Conservation (phyloP, 2,797 vertebrate species). For the Sternarchorhynchus goeldii region DNA sequence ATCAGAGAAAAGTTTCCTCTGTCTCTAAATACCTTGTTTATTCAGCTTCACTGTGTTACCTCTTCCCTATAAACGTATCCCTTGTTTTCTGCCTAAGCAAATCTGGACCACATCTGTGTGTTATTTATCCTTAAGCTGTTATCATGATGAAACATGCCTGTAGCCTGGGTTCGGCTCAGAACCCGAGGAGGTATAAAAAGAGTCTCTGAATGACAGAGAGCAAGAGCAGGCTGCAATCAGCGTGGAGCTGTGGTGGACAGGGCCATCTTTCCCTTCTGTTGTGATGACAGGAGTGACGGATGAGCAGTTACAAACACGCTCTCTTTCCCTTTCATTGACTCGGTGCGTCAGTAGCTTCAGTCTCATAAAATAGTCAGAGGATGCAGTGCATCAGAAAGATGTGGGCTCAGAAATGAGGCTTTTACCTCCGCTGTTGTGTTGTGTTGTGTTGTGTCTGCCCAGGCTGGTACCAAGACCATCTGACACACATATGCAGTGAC, state of each 20-base stretch:
- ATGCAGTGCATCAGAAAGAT: slow-evolving; percentile 4
- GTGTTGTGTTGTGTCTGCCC: not conserved
- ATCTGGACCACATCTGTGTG: slow-evolving; percentile 73
- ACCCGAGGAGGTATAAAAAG: slow-evolving; percentile 70
- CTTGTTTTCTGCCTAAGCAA: slow-evolving; percentile 54
- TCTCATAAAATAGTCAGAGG: slow-evolving; percentile 8
- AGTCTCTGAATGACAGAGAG: slow-evolving; percentile 70
- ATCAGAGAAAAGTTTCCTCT: slow-evolving; percentile 24
- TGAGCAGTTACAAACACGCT: slow-evolving; percentile 41
- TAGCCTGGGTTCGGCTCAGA: slow-evolving; percentile 64
- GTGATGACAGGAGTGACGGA: slow-evolving; percentile 46
- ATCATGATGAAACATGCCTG: slow-evolving; percentile 67
- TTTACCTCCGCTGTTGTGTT: not conserved
- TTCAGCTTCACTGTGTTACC: slow-evolving; percentile 58
- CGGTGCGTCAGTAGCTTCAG: slow-evolving; percentile 23
- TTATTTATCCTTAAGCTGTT: slow-evolving; percentile 71
- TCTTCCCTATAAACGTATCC: slow-evolving; percentile 57
- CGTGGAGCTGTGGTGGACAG: slow-evolving; percentile 64
- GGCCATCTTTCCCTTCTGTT: slow-evolving; percentile 60
- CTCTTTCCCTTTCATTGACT: slow-evolving; percentile 8
- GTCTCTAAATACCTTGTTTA: slow-evolving; percentile 64
- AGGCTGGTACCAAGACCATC: not conserved
- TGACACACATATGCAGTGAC: not conserved
- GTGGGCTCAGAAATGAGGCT: not conserved
- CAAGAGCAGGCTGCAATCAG: slow-evolving; percentile 70